Conservation (phyloP, 1,140 invertebrate genomes). For the Belonocnema kinseyi region DNA sequence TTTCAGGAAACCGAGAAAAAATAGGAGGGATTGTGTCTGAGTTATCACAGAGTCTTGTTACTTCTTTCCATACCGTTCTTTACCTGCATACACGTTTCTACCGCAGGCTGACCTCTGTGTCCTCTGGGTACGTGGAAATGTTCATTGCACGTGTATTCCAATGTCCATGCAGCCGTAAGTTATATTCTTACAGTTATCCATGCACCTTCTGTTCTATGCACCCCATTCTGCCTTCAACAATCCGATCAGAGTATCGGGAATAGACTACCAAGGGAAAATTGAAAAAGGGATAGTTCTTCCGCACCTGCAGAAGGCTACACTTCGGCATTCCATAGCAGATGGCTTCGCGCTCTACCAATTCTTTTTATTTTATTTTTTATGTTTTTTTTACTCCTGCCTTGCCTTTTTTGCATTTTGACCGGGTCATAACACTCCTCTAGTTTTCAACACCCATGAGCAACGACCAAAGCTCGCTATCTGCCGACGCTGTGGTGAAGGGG, state of each 20-base stretch:
- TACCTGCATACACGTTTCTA: constrained; percentile 12
- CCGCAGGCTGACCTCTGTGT: constrained; percentile 32
- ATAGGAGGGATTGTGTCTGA: constrained; percentile 46
- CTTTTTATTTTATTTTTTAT: background rate
- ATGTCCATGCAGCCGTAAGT: constrained; percentile 45
- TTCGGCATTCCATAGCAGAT: constrained; percentile 2
- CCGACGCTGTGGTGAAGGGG: constrained; percentile 11
- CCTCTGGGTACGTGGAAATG: constrained; percentile 36
- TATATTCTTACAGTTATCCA: constrained; percentile 41
- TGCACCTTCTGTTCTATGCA: background rate
- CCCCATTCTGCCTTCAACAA: constrained; percentile 3
- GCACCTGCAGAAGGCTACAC: constrained; percentile 39
- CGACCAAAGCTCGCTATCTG: background rate
- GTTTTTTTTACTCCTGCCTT: background rate
- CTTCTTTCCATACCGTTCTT: constrained; percentile 43
- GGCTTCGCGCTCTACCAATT: constrained; percentile 34
- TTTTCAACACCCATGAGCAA: background rate
- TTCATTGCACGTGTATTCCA: constrained; percentile 33
- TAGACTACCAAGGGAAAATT: constrained; percentile 17
- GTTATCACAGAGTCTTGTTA: constrained; percentile 59
- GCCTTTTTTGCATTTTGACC: background rate
- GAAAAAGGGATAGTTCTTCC: constrained; percentile 45
- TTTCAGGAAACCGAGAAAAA: constrained; percentile 41
- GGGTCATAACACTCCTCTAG: background rate
- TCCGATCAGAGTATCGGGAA: constrained; percentile 45